Base-by-base conservation (phyloP, 2,797 vertebrate genomes). In the Coranthus polyacanthus region DNA sequence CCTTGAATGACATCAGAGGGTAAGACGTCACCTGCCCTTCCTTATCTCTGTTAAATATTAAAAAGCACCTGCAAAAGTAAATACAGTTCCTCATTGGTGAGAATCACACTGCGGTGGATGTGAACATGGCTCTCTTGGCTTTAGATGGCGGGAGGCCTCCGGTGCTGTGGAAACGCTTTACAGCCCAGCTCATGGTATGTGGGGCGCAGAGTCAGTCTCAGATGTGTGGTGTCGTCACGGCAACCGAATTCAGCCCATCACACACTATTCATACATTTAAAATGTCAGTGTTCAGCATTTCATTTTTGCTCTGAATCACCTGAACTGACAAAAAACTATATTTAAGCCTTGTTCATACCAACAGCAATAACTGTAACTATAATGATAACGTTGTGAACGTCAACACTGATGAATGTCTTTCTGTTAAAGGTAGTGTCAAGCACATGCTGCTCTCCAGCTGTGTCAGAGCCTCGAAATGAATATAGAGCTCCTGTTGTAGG, bases 131-230 rank as follows among this genome's bases (percentile, higher is more conserved):
- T 24, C 6, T 29, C 16, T 22, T 50, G 55, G 16, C 62, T 17
- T 45, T 68, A 56, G 43, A 62, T n/a, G 45, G 26, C 15, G 41
- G 43, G 49, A 65, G 55, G 38, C 7, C 43, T 63, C 49, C 3
- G 64, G 72, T 64, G 22, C 70, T 16, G 22, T 58, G 74, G 79
- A 20, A 38, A 82, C 47, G 1, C 52, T 63, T 54, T 59, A 54
- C 60, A 20, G 34, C 43, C 55, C 41, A 7, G 3, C 45, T 43
- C 26, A 6, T 12, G 17, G 26, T 29, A 1, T 16, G 20, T 41
- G 47, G 5, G 21, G 55, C n/a, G 41, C 43, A 61, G 34, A 17
- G 4, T 8, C 50, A 20, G 15, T 11, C 12, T 9, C 39, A 32
- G 53, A 53, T 49, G 41, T 64, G 49, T 16, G 6, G 13, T 12